Evolutionary conservation across 2,113 vertebrate species (phyloP), one percentile per base, ranked within the genome.

Genomic region (Chiloscyllium plagiosum): DNA sequence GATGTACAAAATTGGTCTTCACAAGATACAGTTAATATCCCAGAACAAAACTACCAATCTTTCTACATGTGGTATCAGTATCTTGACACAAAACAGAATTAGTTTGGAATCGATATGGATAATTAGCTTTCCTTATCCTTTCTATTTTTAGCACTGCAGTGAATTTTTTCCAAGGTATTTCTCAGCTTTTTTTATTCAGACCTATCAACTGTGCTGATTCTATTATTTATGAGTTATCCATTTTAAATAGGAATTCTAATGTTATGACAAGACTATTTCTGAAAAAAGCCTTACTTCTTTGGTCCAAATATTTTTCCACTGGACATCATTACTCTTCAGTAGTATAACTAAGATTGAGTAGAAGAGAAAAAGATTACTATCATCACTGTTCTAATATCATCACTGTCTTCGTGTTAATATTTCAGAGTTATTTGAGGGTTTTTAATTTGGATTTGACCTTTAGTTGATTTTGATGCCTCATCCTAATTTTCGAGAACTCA

Each of bases 151-250:
- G 61, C 3, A 33, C 89, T 68, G n/a, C 8, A 42, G n/a, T 33
- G 89, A 66, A 93, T 37, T 66, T n/a, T 33, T 93, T 66, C 56
- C 20, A 17, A n/a, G 33, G 24, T 66, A 37, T 68, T n/a, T 93
- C 65, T 42, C 61, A 93, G 37, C 80, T 83, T 66, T 83, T 66
- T 19, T 68, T n/a, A 33, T 56, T 93, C 89, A 93, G 33, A 66
- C 37, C 61, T 66, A 68, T 20, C 56, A 37, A 61, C 37, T 8
- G 61, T 7, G 26, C 29, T 61, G 50, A 17, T 90, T 66, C 61
- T 37, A 93, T 68, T 93, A 92, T 61, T 65, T 66, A 65, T 89
- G 29, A 93, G 89, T n/a, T 93, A 68, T 93, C 20, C 17, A 93
- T 93, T 26, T n/a, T 93, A 61, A 37, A 93, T 66, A 22, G n/a